Base-by-base conservation (phyloP, 1,140 invertebrate genomes). In the Tetragonula clypearis region DNA sequence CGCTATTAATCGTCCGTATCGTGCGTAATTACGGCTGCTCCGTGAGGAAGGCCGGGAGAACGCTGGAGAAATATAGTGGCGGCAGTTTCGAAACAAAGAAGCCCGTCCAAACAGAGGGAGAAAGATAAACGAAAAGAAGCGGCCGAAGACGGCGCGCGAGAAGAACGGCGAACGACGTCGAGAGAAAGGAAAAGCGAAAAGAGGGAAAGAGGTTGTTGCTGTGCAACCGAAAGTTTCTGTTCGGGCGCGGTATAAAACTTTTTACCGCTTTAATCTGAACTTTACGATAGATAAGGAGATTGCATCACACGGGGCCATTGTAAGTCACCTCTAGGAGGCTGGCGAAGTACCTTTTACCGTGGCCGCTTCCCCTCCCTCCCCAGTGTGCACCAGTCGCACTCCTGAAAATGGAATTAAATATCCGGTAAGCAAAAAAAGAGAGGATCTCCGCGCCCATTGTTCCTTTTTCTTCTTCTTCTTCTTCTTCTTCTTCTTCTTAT, bases 181-280 rank as follows among this genome's bases (percentile, higher is more conserved):
- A 0, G 17, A 62, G n/a, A 55, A 49, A 23, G 14, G 21, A 8
- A 41, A 49, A 17, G 49, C 11, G 26, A n/a, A 15, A 56, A 19
- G 1, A 68, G 26, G 12, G 19, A n/a, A 85, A 68, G 84, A 85
- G 80, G 80, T 74, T 23, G 72, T 71, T 74, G n/a, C 60, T 8
- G 60, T 69, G 71, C 69, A 19, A 66, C 84, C 56, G 23, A 71
- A 30, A 84, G 65, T 84, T 86, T 86, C 88, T 58, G 74, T 49
- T 78, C 58, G 30, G 23, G 72, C n/a, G 72, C n/a, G 69, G 62
- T 66, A 66, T 65, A 56, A 66, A 65, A 74, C 62, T 90, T 90
- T 89, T 89, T 90, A 71, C 69, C 79, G 74, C 74, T 90, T 89
- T 85, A 89, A 90, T 90, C 88, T 65, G 78, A 90, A 87, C 87